These are phyloP conservation scores for Apocheima hispidaria DNA, from an alignment of 2,888 invertebrate genomes.

Conservation along the genomic window DNA sequence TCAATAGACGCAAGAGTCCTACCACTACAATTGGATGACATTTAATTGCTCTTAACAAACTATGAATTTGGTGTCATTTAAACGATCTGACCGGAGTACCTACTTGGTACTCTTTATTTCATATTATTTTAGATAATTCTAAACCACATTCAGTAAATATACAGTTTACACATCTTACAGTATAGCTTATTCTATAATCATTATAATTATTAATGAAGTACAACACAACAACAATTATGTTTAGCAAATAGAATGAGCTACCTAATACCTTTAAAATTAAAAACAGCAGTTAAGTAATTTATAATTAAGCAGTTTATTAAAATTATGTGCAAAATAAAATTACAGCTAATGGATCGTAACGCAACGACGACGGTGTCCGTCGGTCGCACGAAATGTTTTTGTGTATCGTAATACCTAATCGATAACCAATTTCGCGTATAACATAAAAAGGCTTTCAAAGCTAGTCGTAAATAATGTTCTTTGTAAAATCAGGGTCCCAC, in stretches of 20 bases:
- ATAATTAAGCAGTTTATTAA: not conserved
- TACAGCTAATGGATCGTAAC: conserved; percentile 12
- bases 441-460: conserved; percentile 45
- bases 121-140: not conserved
- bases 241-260: too few species aligned
- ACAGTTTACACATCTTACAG: too few species aligned
- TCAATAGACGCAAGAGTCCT: too few species aligned
- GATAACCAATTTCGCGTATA: conserved; percentile 43
- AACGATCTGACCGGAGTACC: too few species aligned
- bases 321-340: conserved; percentile 8
- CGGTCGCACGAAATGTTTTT: conserved; percentile 24
- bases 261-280: too few species aligned
- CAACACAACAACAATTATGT: not conserved
- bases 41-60: too few species aligned
- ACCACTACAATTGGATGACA: too few species aligned
- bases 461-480: conserved; percentile 36
- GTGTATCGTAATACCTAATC: conserved; percentile 39
- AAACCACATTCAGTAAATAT: not conserved
- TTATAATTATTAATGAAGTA: too few species aligned
- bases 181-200: too few species aligned
- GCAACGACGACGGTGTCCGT: conserved; percentile 3
- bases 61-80: too few species aligned
- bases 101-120: too few species aligned
- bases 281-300: too few species aligned
- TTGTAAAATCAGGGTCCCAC: conserved; percentile 37